Conservation (phyloP, 1,140 invertebrate species). For the Trichogramma pretiosum region DNA sequence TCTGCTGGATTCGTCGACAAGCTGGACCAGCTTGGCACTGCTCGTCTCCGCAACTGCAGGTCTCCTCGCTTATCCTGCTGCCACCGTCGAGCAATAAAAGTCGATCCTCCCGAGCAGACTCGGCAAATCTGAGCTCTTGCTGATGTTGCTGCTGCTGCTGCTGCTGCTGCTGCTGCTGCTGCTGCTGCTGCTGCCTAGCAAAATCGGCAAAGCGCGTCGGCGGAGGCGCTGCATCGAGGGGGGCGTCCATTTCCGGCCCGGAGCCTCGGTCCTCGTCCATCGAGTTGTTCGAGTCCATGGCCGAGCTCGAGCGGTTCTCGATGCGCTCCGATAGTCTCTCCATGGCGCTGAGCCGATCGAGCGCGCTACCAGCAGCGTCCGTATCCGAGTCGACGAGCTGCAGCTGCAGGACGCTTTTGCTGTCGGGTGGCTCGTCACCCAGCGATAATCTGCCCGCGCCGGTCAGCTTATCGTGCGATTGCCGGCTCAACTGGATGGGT, state of each 20-base stretch:
- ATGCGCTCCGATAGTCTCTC: conserved; percentile 38
- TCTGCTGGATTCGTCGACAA: conserved; percentile 38
- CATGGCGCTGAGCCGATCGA: conserved; percentile 35
- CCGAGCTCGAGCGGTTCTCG: conserved; percentile 35
- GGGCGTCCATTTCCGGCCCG: not conserved
- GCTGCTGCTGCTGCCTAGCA: not conserved
- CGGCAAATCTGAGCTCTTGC: too few relatives aligned
- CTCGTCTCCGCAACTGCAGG: conserved; percentile 37
- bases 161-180: conserved; percentile 28
- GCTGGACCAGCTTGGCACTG: conserved; percentile 30
- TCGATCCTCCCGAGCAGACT: too few relatives aligned
- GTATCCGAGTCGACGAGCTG: not conserved
- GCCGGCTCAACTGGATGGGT: too few relatives aligned
- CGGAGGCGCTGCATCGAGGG: conserved; percentile 31
- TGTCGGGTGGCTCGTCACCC: too few relatives aligned
- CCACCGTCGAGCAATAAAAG: conserved; percentile 28
- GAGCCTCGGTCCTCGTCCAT: conserved; percentile 34
- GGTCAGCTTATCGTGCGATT: too few relatives aligned
- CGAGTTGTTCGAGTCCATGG: conserved; percentile 38
- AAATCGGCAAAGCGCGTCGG: conserved; percentile 1
- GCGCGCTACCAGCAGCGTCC: conserved; percentile 23
- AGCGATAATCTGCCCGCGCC: too few relatives aligned
- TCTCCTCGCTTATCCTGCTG: conserved; percentile 31
- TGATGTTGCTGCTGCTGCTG: conserved; percentile 25
- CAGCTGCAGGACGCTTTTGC: too few relatives aligned